phyloP scores from a whole-genome alignment of 2,797 vertebrate species.

The Masticophis lateralis region DNA sequence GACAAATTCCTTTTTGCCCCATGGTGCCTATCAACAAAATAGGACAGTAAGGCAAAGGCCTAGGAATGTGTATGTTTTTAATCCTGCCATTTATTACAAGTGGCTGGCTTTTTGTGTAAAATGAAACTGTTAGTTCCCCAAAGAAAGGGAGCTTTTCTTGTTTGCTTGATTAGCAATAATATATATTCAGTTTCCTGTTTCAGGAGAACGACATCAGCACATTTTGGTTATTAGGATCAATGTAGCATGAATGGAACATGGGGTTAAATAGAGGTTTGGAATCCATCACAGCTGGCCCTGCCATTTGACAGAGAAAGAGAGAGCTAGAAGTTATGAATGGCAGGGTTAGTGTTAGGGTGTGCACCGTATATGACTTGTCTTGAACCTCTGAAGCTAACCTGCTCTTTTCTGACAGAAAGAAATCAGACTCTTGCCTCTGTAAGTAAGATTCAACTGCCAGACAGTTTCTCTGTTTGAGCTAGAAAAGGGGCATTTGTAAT shows the following conservation, averaged over 20 bases:
- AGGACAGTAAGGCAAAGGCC: background rate
- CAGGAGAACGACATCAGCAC: background rate
- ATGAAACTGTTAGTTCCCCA: background rate
- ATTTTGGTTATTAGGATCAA: background rate
- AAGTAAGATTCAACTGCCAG: background rate
- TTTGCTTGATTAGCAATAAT: background rate
- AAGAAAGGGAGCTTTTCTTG: background rate
- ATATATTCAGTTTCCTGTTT: background rate
- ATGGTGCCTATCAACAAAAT: constrained; percentile 13
- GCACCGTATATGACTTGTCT: background rate
- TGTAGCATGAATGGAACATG: background rate
- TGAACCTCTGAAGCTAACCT: background rate
- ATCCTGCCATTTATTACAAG: background rate
- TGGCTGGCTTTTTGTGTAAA: background rate
- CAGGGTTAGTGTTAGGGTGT: background rate
- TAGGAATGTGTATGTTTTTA: background rate
- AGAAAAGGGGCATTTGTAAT: background rate
- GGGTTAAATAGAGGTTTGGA: background rate
- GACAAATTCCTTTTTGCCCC: constrained; percentile 33
- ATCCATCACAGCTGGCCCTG: background rate
- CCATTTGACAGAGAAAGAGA: background rate
- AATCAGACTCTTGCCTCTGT: background rate
- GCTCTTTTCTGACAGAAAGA: background rate
- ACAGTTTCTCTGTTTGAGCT: background rate
- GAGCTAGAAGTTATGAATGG: background rate